Conservation (phyloP, 2,888 invertebrate species). For the Ectemnius continuus region DNA sequence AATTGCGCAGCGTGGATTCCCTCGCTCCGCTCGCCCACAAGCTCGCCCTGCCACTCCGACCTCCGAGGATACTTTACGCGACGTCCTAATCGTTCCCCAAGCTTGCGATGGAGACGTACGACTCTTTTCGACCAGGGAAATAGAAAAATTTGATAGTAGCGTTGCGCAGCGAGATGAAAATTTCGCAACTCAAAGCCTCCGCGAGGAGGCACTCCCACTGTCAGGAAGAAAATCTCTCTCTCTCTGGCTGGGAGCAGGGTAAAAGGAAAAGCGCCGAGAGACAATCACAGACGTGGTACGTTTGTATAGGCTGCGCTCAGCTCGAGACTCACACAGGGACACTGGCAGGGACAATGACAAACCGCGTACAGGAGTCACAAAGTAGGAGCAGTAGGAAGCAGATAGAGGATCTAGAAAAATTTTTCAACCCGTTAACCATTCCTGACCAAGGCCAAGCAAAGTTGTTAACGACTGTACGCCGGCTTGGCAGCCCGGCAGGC, state of each 20-base stretch:
- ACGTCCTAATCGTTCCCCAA: no score
- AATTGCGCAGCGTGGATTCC: constrained; percentile 28
- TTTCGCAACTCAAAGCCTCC: no score
- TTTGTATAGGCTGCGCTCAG: background rate
- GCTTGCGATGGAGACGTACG: no score
- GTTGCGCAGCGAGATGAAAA: no score
- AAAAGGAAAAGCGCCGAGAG: constrained; percentile 18
- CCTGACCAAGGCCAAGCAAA: constrained; percentile 59
- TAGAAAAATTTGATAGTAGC: no score
- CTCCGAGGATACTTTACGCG: background rate
- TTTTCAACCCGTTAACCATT: constrained; percentile 57
- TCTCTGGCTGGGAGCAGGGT: background rate
- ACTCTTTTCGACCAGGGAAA: no score
- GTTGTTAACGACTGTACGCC: constrained; percentile 58
- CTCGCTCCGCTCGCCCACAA: no score
- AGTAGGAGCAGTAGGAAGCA: constrained; percentile 53
- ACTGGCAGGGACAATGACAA: constrained; percentile 53
- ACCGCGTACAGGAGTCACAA: constrained; percentile 49
- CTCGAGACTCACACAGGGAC: constrained; percentile 25
- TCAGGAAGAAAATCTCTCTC: background rate
- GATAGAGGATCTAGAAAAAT: constrained; percentile 56
- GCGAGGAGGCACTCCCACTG: background rate
- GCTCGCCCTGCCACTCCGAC: background rate
- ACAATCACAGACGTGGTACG: constrained; percentile 39
- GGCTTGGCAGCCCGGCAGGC: constrained; percentile 42